Evolutionary conservation across 1,140 invertebrate genomes (phyloP).

Genomic region (Pseudomyrmex dendroicus): DNA sequence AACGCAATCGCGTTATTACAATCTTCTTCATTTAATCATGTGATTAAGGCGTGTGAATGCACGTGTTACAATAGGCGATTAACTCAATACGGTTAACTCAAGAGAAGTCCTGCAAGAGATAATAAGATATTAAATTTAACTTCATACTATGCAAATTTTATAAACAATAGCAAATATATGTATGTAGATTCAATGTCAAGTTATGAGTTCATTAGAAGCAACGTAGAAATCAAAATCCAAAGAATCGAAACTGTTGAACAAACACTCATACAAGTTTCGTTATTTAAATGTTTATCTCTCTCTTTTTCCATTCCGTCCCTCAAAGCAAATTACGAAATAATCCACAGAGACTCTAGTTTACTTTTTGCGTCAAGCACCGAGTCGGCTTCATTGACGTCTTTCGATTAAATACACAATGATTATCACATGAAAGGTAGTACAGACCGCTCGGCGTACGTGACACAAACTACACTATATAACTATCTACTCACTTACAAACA

Average conservation of each 20-base stretch:
- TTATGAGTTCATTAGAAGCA: background rate
- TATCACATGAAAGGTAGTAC: constrained; percentile 79
- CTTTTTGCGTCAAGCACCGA: constrained; percentile 62
- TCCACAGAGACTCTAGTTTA: constrained; percentile 64
- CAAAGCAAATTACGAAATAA: constrained; percentile 71
- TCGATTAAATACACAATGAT: constrained; percentile 80
- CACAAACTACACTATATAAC: constrained; percentile 17
- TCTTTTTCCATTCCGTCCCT: constrained; percentile 6
- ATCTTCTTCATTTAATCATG: constrained; percentile 43
- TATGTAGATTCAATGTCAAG: background rate
- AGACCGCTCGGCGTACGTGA: constrained; percentile 38
- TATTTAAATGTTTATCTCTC: constrained; percentile 18
- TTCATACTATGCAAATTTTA: constrained; percentile 10
- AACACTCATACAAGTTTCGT: constrained; percentile 40
- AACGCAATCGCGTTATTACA: constrained; percentile 25
- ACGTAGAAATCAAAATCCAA: constrained; percentile 29
- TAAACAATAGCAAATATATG: constrained; percentile 4
- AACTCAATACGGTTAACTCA: background rate
- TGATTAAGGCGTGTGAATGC: constrained; percentile 34
- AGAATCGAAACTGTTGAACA: constrained; percentile 49
- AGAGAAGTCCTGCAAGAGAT: background rate
- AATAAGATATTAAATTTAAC: constrained; percentile 37
- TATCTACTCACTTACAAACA: constrained; percentile 21
- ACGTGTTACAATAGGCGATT: constrained; percentile 33
- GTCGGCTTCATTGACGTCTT: constrained; percentile 63